Base-by-base conservation (phyloP, 2,888 invertebrate species). In the Spodoptera littoralis region DNA sequence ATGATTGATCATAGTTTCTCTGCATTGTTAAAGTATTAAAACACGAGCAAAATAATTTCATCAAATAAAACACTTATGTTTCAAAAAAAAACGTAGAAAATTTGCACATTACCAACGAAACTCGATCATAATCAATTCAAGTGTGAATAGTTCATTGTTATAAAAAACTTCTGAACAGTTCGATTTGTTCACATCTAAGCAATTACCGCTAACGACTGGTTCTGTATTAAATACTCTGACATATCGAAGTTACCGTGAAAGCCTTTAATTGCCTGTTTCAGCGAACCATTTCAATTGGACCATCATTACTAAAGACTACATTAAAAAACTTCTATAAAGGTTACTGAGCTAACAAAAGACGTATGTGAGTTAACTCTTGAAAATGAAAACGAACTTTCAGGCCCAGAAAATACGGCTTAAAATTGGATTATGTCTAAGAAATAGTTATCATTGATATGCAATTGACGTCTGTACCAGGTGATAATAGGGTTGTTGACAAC, bases 171-270 rank as follows among this genome's bases (percentile, higher is more conserved):
- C 58, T 68, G 51, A 72, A 60, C 65, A 67, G 65, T 62, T 69
- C 70, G 65, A 69, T 82, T 81, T 70, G 70, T 70, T 76, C 71
- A 76, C 79, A 79, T 74, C 69, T 73, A 65, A 56, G 65, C 70
- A 83, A 76, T 76, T 69, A 73, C 64, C 50, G 57, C 60, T 74
- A 75, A 75, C 72, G 76, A 81, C 81, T 70, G 73, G 79, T 81
- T 81, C 70, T 43, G 42, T 42, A 56, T 55, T 75, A 59, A 74
- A 72, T 8, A 73, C 67, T 76, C 77, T 70, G 78, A 84, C 80
- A 82, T 66, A 75, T 81, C 77, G 83, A 86, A 85, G 79, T 84
- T 68, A 74, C 79, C 80, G 85, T 85, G 83, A 85, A 85, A 84
- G 74, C 77, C 68, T 65, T 68, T 30, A 44, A 43, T 24, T 54